A percentile compares a stretch with the other conserved stretches of the same genome.
Conservation (phyloP, 2,113 vertebrate genomes). For the Sigmodon hispidus region DNA sequence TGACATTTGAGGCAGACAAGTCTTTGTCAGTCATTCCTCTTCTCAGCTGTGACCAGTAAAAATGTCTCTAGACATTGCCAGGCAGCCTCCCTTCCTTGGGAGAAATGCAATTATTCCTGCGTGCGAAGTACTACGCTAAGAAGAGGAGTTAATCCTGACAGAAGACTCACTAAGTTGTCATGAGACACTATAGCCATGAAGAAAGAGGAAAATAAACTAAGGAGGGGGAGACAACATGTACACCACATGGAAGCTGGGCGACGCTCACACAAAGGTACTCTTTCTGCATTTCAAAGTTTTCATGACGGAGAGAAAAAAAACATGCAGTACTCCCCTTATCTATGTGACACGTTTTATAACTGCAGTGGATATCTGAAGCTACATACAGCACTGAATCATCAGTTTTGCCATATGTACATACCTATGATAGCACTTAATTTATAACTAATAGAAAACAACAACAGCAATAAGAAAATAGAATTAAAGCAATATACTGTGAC, state of each 20-base stretch:
- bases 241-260: background rate
- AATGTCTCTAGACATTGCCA: background rate
- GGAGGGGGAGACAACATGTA: no score
- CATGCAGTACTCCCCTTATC: background rate
- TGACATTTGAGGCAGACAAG: background rate
- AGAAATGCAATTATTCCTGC: background rate
- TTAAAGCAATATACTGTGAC: background rate
- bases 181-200: background rate
- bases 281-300: background rate
- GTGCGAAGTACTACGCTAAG: background rate
- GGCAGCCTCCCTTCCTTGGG: background rate
- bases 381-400: background rate
- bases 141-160: background rate
- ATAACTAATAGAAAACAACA: background rate
- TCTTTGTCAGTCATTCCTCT: background rate
- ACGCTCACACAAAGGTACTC: background rate
- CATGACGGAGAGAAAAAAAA: background rate
- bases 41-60: background rate
- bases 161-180: background rate
- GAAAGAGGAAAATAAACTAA: background rate
- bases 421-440: background rate
- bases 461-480: background rate
- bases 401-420: accelerated
- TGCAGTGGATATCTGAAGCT: background rate
- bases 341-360: background rate